Conservation (phyloP, 2,797 vertebrate genomes). For the Siniperca undulata region DNA sequence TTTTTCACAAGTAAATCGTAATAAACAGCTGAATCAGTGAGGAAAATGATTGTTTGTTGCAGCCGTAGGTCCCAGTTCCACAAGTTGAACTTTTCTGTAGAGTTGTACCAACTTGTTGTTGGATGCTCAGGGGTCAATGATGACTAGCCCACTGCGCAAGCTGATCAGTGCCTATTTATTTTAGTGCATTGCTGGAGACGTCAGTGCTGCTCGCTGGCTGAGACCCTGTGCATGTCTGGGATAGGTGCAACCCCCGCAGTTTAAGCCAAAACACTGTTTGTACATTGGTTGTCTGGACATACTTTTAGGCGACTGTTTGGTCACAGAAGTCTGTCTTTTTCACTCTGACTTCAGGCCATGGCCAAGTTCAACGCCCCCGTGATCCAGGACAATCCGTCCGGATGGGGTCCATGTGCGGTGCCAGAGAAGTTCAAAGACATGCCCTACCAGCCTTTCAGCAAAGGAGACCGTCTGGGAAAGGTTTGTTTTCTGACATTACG, state of each 20-base stretch:
- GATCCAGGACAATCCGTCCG: slow-evolving; percentile 97
- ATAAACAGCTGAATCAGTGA: neutral
- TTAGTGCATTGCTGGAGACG: slow-evolving; percentile 71
- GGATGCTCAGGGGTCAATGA: slow-evolving; percentile 65
- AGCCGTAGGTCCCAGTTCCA: neutral
- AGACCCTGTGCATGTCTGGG: slow-evolving; percentile 55
- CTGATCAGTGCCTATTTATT: slow-evolving; percentile 68
- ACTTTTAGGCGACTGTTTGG: neutral
- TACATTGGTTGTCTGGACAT: neutral
- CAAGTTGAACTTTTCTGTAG: neutral
- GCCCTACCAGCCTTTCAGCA: slow-evolving; percentile 99
- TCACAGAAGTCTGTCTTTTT: neutral
- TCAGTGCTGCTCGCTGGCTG: slow-evolving; percentile 74
- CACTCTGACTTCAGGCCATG: slow-evolving; percentile 82
- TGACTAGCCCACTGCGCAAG: slow-evolving; percentile 83
- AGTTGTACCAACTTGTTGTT: neutral
- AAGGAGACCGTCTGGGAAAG: slow-evolving; percentile 98
- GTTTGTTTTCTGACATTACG: slow-evolving; percentile 70
- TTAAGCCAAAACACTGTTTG: neutral
- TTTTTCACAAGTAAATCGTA: neutral
- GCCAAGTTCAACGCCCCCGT: slow-evolving; percentile 96
- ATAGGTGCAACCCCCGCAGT: too few species aligned
- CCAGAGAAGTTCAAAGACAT: slow-evolving; percentile 98
- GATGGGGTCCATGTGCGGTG: slow-evolving; percentile 97
- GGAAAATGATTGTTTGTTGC: neutral